phyloP scores from a whole-genome alignment of 2,797 vertebrate species.

The Rhinichthys osculus region DNA sequence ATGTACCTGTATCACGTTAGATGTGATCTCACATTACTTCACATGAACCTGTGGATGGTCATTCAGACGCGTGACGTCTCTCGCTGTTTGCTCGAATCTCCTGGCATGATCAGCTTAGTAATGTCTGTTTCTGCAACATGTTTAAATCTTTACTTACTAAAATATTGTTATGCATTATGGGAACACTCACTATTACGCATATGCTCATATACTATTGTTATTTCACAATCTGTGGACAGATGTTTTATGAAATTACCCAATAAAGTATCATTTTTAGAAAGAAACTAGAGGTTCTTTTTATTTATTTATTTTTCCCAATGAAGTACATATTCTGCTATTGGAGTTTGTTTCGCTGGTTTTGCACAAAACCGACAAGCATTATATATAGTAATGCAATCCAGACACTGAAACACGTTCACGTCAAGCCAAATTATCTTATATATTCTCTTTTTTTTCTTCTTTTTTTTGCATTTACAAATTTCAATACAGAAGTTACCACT shows the following conservation, averaged over 20 bases:
- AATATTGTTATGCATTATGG: background rate
- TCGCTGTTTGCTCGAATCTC: background rate
- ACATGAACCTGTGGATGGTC: background rate
- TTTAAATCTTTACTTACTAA: background rate
- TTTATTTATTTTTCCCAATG: background rate
- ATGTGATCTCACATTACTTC: background rate
- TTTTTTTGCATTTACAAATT: no score
- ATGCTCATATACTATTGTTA: background rate
- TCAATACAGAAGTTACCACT: no score
- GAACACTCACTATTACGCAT: background rate
- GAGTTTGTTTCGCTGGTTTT: background rate
- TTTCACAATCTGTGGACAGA: background rate
- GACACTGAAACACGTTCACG: no score
- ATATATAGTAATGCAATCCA: background rate
- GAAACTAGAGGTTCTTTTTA: background rate
- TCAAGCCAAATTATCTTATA: background rate
- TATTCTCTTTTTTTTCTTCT: background rate
- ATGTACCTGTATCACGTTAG: background rate
- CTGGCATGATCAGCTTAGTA: background rate
- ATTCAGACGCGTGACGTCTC: no score
- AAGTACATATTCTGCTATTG: background rate
- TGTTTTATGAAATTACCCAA: background rate
- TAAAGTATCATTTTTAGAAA: background rate
- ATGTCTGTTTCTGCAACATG: background rate
- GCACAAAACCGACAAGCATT: background rate